A percentile compares a stretch with the other conserved stretches of the same genome.
These are phyloP conservation scores for Lampris incognitus DNA, from an alignment of 2,113 vertebrate species.

Conservation along the genomic window DNA sequence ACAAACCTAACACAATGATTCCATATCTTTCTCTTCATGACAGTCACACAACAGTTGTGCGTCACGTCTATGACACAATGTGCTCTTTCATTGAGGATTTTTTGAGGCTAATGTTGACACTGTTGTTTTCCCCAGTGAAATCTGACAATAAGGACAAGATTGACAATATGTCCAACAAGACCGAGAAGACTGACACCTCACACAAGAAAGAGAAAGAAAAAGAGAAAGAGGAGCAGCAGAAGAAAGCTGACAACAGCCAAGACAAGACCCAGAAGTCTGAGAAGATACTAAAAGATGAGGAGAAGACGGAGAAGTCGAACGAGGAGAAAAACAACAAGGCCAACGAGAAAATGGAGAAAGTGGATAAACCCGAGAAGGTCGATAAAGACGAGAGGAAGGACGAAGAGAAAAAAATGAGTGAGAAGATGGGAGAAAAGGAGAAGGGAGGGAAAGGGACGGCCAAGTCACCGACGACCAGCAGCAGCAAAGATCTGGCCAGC, in stretches of 20 bases:
- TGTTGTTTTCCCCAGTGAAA: conserved; percentile 71
- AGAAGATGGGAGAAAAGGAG: conserved; percentile 74
- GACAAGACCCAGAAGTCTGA: conserved; percentile 75
- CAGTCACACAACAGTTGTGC: too few species aligned
- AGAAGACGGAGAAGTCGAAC: conserved; percentile 66
- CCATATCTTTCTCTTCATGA: too few species aligned
- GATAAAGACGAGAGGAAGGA: conserved; percentile 77
- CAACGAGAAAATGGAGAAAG: conserved; percentile 73
- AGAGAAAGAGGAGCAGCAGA: conserved; percentile 53
- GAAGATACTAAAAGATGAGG: conserved; percentile 74
- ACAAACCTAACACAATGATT: too few species aligned
- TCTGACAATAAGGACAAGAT: conserved; percentile 76
- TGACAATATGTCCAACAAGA: conserved; percentile 49
- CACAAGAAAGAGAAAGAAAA: conserved; percentile 66
- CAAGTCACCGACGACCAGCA: conserved; percentile 78
- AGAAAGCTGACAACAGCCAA: conserved; percentile 61
- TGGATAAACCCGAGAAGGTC: conserved; percentile 77
- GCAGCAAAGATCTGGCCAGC: conserved; percentile 86
- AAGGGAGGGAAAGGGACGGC: conserved; percentile 70
- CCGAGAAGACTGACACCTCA: conserved; percentile 58
- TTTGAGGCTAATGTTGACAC: conserved; percentile 4
- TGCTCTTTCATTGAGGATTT: too few species aligned
- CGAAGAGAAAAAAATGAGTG: conserved; percentile 73
- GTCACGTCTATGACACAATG: too few species aligned
- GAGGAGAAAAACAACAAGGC: conserved; percentile 69